Evolutionary conservation across 2,888 invertebrate species (phyloP).

Genomic region (Drosophila pseudotakahashii): DNA sequence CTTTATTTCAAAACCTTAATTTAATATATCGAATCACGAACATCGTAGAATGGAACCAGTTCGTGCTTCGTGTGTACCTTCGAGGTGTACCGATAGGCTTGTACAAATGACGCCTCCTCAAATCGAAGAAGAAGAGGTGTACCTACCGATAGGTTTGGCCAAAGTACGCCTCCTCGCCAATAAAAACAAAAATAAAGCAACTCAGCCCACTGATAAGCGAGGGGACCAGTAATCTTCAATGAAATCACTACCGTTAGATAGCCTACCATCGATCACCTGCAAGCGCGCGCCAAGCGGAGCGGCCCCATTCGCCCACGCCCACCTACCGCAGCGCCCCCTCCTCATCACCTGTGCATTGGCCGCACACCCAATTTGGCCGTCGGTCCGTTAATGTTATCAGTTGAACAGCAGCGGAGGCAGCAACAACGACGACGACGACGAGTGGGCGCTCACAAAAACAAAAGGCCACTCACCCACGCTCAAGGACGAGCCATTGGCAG

Average conservation of each 20-base stretch:
- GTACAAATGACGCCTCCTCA: too few relatives aligned
- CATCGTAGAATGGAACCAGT: background rate
- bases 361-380: slow-evolving; percentile 40
- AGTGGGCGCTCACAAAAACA: slow-evolving; percentile 45
- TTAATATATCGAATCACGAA: slow-evolving; percentile 15
- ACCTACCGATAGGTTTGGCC: too few relatives aligned
- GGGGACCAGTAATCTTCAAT: slow-evolving; percentile 38
- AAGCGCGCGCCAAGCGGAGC: slow-evolving; percentile 18
- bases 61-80: background rate
- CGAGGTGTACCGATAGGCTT: too few relatives aligned
- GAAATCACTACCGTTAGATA: slow-evolving; percentile 32
- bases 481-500: slow-evolving; percentile 61
- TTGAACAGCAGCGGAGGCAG: slow-evolving; percentile 23
- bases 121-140: too few relatives aligned
- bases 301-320: slow-evolving; percentile 2
- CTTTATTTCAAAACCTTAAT: too few relatives aligned
- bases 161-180: too few relatives aligned
- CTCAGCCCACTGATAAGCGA: slow-evolving; percentile 37
- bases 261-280: slow-evolving; percentile 27
- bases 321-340: background rate
- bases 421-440: slow-evolving; percentile 14
- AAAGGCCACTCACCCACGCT: slow-evolving; percentile 41
- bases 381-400: slow-evolving; percentile 66
- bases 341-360: slow-evolving; percentile 20
- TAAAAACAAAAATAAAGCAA: slow-evolving; percentile 32